phyloP scores from a whole-genome alignment of 2,113 vertebrate genomes.

The Labeo catla region DNA sequence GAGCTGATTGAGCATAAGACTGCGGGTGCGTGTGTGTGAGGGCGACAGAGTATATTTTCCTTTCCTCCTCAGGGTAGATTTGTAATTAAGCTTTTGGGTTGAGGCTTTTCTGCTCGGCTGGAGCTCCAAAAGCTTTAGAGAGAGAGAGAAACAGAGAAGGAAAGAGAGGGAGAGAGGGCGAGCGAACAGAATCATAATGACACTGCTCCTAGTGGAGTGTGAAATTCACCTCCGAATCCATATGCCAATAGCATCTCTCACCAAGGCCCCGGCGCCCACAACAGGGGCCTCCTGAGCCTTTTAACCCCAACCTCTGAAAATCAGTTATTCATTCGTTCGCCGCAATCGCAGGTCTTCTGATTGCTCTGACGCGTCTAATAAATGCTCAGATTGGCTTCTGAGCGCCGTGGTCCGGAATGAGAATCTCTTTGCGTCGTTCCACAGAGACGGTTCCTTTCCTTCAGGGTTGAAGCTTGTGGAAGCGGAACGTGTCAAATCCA shows the following conservation, averaged over 20 bases:
- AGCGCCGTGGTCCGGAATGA: conserved; percentile 21
- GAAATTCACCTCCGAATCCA: conserved; percentile 45
- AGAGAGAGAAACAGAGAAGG: conserved; percentile 36
- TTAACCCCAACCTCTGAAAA: conserved; percentile 45
- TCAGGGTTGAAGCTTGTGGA: conserved; percentile 22
- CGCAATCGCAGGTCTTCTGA: conserved; percentile 6
- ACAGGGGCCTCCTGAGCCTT: conserved; percentile 39
- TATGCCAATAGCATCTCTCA: conserved; percentile 40
- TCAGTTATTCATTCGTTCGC: conserved; percentile 41
- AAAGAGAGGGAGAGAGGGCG: neutral
- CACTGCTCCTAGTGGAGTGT: conserved; percentile 45
- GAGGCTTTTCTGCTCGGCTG: conserved; percentile 45
- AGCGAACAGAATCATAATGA: conserved; percentile 43
- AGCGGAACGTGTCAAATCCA: conserved; percentile 36
- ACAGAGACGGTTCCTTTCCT: conserved; percentile 28
- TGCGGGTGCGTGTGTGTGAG: neutral
- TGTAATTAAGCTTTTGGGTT: conserved; percentile 49
- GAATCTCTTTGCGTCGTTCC: conserved; percentile 31
- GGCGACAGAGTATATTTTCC: conserved; percentile 41
- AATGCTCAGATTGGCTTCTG: conserved; percentile 41
- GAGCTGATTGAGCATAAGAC: neutral
- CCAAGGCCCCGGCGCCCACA: neutral
- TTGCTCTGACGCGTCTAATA: conserved; percentile 39
- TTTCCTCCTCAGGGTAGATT: conserved; percentile 47
- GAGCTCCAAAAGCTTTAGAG: conserved; percentile 40